A percentile compares a stretch with the other conserved stretches of the same genome.
Evolutionary conservation across 53 echinoderm and acorn worm genomes (phyloP).

Genomic region (Astropecten irregularis): DNA sequence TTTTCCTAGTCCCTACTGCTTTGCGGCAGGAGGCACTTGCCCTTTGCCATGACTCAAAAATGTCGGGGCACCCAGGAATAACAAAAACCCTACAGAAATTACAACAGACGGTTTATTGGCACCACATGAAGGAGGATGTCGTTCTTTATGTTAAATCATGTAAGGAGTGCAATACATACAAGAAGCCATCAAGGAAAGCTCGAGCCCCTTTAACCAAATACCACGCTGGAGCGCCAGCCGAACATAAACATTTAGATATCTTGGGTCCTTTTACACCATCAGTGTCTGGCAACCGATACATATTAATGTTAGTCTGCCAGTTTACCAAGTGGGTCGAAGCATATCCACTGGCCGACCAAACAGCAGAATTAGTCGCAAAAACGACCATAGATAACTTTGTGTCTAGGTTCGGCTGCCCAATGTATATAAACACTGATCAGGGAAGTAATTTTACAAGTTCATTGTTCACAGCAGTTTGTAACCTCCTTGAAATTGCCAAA

Average conservation of each 20-base stretch:
- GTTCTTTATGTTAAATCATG: conserved; percentile 22
- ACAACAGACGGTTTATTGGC: conserved; percentile 10
- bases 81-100: conserved; percentile 4
- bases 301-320: conserved; percentile 39
- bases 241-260: background rate
- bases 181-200: conserved; percentile 36
- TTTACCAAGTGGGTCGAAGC: conserved; percentile 67
- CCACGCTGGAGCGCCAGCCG: conserved; percentile 2
- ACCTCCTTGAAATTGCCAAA: conserved; percentile 48
- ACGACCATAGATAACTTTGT: conserved; percentile 64
- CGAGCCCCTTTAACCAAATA: conserved; percentile 10
- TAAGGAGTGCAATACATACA: conserved; percentile 14
- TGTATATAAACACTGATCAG: conserved; percentile 71
- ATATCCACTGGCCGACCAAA: conserved; percentile 64
- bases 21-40: background rate
- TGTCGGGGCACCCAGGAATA: conserved; percentile 18
- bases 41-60: background rate
- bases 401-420: conserved; percentile 54
- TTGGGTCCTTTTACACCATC: background rate
- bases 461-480: conserved; percentile 61
- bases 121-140: conserved; percentile 2
- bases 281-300: conserved; percentile 35
- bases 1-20: background rate
- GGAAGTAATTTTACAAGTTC: conserved; percentile 65
- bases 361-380: conserved; percentile 32